Base-by-base conservation (phyloP, 2,113 vertebrate genomes). In the Hyperopisus bebe region DNA sequence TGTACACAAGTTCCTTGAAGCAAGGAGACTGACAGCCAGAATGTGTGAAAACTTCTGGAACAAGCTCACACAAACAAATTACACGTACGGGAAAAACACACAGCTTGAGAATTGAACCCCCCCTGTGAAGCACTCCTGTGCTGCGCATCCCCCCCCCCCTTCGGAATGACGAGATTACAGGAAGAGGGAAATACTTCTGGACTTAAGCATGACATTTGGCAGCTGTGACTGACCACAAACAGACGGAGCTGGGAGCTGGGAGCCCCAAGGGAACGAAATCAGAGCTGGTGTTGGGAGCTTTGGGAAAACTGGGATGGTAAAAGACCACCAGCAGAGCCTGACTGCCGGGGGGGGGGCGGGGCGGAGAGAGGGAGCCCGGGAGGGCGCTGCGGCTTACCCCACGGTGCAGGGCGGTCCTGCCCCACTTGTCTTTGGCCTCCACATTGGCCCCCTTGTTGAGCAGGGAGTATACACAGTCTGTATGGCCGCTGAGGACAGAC, bases 341-440 rank as follows among this genome's bases (percentile, higher is more conserved):
- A 62, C 9, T 66, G 17, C 10, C 0, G 42, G 82, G 42, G 6
- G 0, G 47, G 8, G 3, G 55, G 17, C 4, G 44, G 39, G 39
- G 39, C 1, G 39, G 1, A 39, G 39, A 2, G 39, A 39, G 39
- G 39, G 39, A 39, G 39, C 39, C 1, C 10, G 7, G 27, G 35
- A 0, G 39, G 39, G 39, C 39, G 15, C 35, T 1, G 19, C 13
- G 31, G 70, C 97, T 97, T 93, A 99, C 98, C 96, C 98, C 98
- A 94, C 98, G 96, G 84, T 99, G 98, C 31, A 99, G 93, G 1
- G 98, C 98, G 1, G 98, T 99, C 94, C 98, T 96, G 93, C 97
- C 97, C 97, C 97, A 98, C 88, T 97, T 98, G 94, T 99, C 98
- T 97, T 98, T 98, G 97, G 98, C 98, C 95, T 99, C 97, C 90